Conservation (phyloP, 1,140 invertebrate genomes). For the Diuraphis noxia region DNA sequence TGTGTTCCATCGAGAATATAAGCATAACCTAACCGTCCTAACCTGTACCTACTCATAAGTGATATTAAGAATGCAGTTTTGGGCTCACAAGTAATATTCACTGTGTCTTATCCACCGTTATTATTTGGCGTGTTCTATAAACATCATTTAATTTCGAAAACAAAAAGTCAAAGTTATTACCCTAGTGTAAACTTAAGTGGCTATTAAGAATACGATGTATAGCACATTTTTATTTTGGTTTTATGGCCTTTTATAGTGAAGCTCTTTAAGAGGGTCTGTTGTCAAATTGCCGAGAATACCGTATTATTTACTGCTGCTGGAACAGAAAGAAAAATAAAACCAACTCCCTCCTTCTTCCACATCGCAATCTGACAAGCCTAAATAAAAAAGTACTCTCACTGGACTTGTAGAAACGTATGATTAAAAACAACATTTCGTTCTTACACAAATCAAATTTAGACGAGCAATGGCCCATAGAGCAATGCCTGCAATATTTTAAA, state of each 20-base stretch:
- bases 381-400: conserved; percentile 5
- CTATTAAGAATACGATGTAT: conserved; percentile 40
- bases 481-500: not conserved
- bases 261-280: conserved; percentile 39
- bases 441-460: not conserved
- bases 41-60: not conserved
- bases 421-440: not conserved
- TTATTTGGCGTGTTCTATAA: conserved; percentile 28
- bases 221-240: conserved; percentile 42
- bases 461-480: not conserved
- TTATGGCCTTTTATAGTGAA: conserved; percentile 38
- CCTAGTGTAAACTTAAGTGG: conserved; percentile 47
- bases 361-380: not conserved
- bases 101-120: not conserved
- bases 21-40: too few species aligned
- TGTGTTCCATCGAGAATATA: not conserved
- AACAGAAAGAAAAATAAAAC: conserved; percentile 35
- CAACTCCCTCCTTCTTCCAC: too few species aligned
- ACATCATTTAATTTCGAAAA: conserved; percentile 44
- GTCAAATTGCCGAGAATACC: conserved; percentile 34
- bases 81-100: not conserved
- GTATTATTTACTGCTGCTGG: conserved; percentile 35
- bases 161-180: conserved; percentile 38
- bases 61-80: not conserved
- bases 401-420: not conserved